Percentiles rank a stretch among this genome's conserved stretches.
These are phyloP conservation scores for Typhlichthys eigenmanni DNA, from an alignment of 2,797 vertebrate species.

Conservation along the genomic window DNA sequence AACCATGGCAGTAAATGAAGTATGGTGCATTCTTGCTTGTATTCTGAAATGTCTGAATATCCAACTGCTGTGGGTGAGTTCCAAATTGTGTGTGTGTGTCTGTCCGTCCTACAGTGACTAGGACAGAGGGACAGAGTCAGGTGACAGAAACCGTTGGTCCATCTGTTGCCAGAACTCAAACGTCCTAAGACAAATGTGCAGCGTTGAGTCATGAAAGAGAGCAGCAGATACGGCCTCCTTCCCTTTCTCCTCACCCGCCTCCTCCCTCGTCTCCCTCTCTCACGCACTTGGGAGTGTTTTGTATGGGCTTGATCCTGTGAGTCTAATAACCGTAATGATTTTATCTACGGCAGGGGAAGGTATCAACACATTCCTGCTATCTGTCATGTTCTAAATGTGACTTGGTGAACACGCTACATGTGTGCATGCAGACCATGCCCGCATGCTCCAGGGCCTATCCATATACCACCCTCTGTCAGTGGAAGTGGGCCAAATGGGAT, in stretches of 20 bases:
- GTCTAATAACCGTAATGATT: not conserved
- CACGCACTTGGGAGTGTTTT: too few species aligned
- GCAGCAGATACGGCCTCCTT: constrained; percentile 13
- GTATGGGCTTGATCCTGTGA: too few species aligned
- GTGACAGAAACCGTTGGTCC: constrained; percentile 72
- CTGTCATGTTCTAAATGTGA: not conserved
- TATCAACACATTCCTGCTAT: not conserved
- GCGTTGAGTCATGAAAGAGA: constrained; percentile 33
- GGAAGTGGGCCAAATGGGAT: constrained; percentile 58
- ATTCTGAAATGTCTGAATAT: constrained; percentile 11
- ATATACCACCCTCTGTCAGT: constrained; percentile 54
- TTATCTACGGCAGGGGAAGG: not conserved
- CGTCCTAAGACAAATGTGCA: constrained; percentile 56
- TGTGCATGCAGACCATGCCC: not conserved
- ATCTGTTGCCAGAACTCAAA: constrained; percentile 76
- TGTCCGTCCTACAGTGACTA: constrained; percentile 10
- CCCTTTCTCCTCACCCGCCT: not conserved
- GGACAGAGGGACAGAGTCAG: constrained; percentile 54
- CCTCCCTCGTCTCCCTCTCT: too few species aligned
- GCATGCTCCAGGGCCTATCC: not conserved
- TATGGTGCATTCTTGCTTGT: not conserved
- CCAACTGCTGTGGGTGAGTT: not conserved
- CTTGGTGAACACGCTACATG: not conserved
- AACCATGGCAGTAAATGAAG: not conserved
- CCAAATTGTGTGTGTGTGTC: constrained; percentile 9